A percentile compares a stretch with the other conserved stretches of the same genome.
Evolutionary conservation across 2,797 vertebrate species (phyloP).

Genomic region (Sparus aurata): DNA sequence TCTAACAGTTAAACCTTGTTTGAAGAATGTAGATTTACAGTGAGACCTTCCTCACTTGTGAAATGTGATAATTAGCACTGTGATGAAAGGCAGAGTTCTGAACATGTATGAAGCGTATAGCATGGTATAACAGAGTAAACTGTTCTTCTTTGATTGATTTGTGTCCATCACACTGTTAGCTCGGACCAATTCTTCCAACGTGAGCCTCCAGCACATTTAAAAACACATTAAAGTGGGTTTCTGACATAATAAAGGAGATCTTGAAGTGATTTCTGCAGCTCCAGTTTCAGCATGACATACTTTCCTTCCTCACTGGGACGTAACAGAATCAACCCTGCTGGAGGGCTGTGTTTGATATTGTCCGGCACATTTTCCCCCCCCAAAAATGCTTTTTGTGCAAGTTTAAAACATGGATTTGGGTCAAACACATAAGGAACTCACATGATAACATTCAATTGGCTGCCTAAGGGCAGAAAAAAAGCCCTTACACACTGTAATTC

Average conservation of each 20-base stretch:
- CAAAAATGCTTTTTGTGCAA: constrained; percentile 8
- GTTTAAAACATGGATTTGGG: constrained; percentile 19
- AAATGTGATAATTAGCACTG: no score
- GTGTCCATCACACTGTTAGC: background rate
- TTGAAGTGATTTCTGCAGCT: constrained; percentile 4
- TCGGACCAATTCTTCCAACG: background rate
- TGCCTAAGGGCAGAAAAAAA: background rate
- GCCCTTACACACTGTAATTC: background rate
- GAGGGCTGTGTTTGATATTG: constrained; percentile 3
- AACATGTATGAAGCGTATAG: no score
- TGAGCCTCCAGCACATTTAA: background rate
- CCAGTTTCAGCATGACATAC: background rate
- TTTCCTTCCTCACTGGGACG: background rate
- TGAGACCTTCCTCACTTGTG: no score
- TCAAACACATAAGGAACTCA: constrained; percentile 2
- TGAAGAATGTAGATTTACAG: background rate
- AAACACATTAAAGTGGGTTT: background rate
- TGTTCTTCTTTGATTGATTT: background rate
- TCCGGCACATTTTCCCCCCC: background rate
- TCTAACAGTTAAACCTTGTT: no score
- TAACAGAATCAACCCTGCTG: background rate
- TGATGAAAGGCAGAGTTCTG: background rate
- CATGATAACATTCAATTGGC: background rate
- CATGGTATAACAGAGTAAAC: background rate
- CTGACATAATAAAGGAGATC: background rate